phyloP scores from a whole-genome alignment of 2,797 vertebrate genomes.

The Etheostoma nigrum region DNA sequence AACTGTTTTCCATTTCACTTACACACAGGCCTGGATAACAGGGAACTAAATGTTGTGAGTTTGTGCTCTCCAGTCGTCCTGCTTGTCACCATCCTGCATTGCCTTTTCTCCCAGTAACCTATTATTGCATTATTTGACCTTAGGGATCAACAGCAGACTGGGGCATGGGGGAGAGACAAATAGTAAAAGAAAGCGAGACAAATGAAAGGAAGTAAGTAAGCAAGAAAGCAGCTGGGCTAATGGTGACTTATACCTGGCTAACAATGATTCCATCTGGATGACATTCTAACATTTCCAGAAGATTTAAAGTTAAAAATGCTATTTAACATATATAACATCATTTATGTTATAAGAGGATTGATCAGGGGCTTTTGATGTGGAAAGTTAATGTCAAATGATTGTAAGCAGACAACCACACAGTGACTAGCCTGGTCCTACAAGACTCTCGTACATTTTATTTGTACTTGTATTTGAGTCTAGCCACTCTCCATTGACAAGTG shows the following conservation, averaged over 20 bases:
- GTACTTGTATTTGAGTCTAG: too few species aligned
- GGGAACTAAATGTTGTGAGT: slow-evolving; percentile 36
- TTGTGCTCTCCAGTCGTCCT: slow-evolving; percentile 8
- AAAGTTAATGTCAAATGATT: not conserved
- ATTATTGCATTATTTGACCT: slow-evolving; percentile 38
- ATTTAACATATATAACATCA: not conserved
- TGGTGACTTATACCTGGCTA: not conserved
- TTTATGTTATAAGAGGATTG: not conserved
- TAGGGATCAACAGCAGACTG: slow-evolving; percentile 21
- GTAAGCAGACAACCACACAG: not conserved
- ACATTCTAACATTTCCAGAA: not conserved
- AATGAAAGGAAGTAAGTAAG: slow-evolving; percentile 6
- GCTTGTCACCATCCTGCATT: slow-evolving; percentile 11
- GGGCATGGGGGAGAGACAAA: not conserved
- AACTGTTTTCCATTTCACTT: slow-evolving; percentile 38
- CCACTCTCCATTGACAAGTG: too few species aligned
- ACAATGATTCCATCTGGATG: not conserved
- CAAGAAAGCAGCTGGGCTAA: not conserved
- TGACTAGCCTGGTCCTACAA: not conserved
- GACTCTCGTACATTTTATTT: too few species aligned
- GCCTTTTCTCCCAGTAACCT: slow-evolving; percentile 17
- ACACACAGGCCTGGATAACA: slow-evolving; percentile 19
- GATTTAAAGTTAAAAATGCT: not conserved
- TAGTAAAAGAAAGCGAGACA: not conserved
- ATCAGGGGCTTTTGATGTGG: not conserved